Evolutionary conservation across 2,888 invertebrate species (phyloP).

Genomic region (Pseudococcus jackbeardsleyi): DNA sequence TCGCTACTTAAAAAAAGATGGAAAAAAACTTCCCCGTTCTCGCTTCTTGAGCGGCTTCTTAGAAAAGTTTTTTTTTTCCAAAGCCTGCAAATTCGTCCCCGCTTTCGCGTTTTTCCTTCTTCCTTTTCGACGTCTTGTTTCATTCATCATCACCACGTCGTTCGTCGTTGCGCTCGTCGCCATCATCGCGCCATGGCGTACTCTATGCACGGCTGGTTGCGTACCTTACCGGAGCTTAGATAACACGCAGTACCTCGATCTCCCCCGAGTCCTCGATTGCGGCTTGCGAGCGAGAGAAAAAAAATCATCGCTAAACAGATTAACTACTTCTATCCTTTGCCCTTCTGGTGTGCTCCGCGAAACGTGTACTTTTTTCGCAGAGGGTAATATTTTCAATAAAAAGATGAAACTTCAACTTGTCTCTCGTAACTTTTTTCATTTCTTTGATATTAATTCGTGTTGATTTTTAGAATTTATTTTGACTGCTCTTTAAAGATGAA

Average conservation of each 20-base stretch:
- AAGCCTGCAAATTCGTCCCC: background rate
- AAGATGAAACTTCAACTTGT: slow-evolving; percentile 33
- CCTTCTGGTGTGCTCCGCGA: background rate
- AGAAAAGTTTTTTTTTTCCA: background rate
- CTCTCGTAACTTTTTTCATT: slow-evolving; percentile 26
- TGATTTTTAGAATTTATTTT: slow-evolving; percentile 24
- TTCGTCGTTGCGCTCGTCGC: background rate
- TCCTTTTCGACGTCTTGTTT: slow-evolving; percentile 24
- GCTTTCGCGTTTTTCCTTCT: background rate
- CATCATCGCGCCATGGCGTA: background rate
- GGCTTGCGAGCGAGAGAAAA: background rate
- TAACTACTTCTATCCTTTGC: slow-evolving; percentile 20
- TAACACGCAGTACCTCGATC: background rate
- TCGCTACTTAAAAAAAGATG: background rate
- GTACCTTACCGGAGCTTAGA: background rate
- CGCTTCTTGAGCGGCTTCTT: background rate
- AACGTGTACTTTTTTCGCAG: background rate
- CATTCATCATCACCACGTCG: slow-evolving; percentile 20
- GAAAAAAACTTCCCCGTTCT: background rate
- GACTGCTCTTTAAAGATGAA: background rate
- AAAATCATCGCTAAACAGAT: slow-evolving; percentile 17
- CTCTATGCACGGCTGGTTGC: background rate
- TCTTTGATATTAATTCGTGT: slow-evolving; percentile 38
- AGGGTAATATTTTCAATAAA: slow-evolving; percentile 42
- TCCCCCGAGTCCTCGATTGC: slow-evolving; percentile 17